A percentile compares a stretch with the other conserved stretches of the same genome.
These are phyloP conservation scores for Pollenia angustigena DNA, from an alignment of 2,888 invertebrate genomes.

Conservation along the genomic window DNA sequence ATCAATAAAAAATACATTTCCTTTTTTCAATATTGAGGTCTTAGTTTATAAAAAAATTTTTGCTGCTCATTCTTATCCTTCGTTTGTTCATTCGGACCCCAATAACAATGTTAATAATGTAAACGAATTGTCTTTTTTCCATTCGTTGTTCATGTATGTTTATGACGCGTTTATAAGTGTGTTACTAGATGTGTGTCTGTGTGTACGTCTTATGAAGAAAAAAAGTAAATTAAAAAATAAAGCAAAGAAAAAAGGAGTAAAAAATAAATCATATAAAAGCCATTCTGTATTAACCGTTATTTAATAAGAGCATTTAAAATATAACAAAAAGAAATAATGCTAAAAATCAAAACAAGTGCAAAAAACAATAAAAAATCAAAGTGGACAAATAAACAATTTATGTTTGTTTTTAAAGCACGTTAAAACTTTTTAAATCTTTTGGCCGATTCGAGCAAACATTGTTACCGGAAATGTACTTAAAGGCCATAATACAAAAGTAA, in stretches of 20 bases:
- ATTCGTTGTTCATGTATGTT: slow-evolving; percentile 19
- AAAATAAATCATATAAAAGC: not conserved
- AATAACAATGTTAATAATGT: slow-evolving; percentile 60
- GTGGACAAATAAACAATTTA: slow-evolving; percentile 3
- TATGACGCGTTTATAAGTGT: not conserved
- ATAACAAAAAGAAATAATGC: not conserved
- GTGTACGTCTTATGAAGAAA: not conserved
- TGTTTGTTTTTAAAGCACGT: not conserved
- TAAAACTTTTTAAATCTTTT: not conserved
- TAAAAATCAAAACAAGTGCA: not conserved
- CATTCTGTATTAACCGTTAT: slow-evolving; percentile 37
- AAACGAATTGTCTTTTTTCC: slow-evolving; percentile 31
- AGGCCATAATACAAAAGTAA: not conserved
- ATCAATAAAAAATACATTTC: slow-evolving; percentile 63
- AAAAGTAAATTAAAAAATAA: slow-evolving; percentile 9
- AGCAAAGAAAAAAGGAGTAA: slow-evolving; percentile 14
- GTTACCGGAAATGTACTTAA: slow-evolving; percentile 40
- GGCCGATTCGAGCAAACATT: not conserved
- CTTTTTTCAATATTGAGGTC: slow-evolving; percentile 53
- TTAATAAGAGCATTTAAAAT: slow-evolving; percentile 6
- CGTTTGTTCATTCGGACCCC: slow-evolving; percentile 37
- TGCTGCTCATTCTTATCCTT: slow-evolving; percentile 9
- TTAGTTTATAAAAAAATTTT: slow-evolving; percentile 37
- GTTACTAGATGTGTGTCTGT: slow-evolving; percentile 12
- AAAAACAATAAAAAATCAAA: slow-evolving; percentile 14